Evolutionary conservation across 2,888 invertebrate genomes (phyloP).

Genomic region (Ectemnius lituratus): DNA sequence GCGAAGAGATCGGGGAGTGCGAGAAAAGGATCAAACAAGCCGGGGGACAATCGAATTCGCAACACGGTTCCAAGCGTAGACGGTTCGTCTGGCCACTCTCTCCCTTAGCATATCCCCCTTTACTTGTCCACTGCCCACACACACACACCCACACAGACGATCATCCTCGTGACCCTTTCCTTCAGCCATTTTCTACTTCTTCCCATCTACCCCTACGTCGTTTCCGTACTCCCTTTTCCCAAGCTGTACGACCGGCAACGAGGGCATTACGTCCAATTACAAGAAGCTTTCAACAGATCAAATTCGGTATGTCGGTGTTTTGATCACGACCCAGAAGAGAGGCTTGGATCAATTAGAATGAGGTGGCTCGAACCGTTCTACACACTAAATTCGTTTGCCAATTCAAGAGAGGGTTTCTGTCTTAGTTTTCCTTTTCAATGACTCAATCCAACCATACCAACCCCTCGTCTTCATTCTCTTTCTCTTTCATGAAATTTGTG

Average conservation of each 20-base stretch:
- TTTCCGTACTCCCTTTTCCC: conserved; percentile 2
- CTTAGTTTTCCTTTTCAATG: conserved; percentile 53
- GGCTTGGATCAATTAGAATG: conserved; percentile 61
- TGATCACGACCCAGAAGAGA: conserved; percentile 64
- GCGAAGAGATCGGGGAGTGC: conserved; percentile 14
- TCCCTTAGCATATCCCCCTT: conserved; percentile 43
- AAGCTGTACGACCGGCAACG: conserved; percentile 18
- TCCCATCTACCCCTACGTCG: neutral
- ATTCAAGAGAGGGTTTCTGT: conserved; percentile 43
- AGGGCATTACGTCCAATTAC: conserved; percentile 67
- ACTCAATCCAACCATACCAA: conserved; percentile 24
- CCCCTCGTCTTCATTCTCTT: conserved; percentile 40
- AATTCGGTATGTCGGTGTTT: conserved; percentile 64
- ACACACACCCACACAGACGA: neutral
- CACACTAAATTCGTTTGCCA: conserved; percentile 52
- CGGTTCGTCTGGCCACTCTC: conserved; percentile 42
- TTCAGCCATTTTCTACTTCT: conserved; percentile 32
- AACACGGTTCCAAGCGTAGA: conserved; percentile 49
- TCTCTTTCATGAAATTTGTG: neutral
- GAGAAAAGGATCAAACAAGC: conserved; percentile 19
- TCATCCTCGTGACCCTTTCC: conserved; percentile 32
- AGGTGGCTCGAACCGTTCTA: conserved; percentile 16
- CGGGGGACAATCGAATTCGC: conserved; percentile 65
- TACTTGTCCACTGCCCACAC: neutral
- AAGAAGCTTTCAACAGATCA: conserved; percentile 66